Conservation (phyloP, 2,113 vertebrate species). For the Tyto alba region DNA sequence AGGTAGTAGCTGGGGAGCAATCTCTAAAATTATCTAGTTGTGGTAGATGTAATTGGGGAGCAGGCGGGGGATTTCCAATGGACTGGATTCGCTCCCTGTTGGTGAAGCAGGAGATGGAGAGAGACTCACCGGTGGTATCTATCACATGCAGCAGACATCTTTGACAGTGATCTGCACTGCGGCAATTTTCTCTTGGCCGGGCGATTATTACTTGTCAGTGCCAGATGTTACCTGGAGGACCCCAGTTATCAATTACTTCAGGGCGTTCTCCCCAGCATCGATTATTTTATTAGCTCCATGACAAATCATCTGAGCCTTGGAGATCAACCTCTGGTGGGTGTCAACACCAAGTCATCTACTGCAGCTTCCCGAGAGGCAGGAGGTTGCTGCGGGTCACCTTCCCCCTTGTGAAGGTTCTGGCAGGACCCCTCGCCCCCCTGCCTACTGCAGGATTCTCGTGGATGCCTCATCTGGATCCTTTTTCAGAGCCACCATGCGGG, state of each 20-base stretch:
- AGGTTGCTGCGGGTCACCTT: neutral
- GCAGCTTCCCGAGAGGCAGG: neutral
- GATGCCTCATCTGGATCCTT: neutral
- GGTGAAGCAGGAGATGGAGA: neutral
- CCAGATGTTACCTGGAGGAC: constrained; percentile 24
- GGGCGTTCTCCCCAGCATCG: neutral
- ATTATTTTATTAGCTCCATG: constrained; percentile 36
- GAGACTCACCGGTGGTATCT: neutral
- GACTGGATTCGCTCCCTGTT: neutral
- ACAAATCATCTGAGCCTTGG: neutral
- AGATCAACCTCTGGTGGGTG: neutral
- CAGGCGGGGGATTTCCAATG: neutral
- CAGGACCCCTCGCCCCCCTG: neutral
- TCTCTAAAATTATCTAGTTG: neutral
- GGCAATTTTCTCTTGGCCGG: neutral
- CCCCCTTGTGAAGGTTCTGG: neutral
- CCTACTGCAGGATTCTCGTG: neutral
- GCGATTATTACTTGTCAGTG: neutral
- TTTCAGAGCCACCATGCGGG: neutral
- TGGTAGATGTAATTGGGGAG: neutral
- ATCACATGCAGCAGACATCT: constrained; percentile 7
- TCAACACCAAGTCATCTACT: neutral
- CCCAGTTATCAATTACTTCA: constrained; percentile 8
- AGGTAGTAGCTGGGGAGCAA: neutral
- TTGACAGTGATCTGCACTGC: neutral